Base-by-base conservation (phyloP, 2,888 invertebrate species). In the Caenorhabditis angaria region DNA sequence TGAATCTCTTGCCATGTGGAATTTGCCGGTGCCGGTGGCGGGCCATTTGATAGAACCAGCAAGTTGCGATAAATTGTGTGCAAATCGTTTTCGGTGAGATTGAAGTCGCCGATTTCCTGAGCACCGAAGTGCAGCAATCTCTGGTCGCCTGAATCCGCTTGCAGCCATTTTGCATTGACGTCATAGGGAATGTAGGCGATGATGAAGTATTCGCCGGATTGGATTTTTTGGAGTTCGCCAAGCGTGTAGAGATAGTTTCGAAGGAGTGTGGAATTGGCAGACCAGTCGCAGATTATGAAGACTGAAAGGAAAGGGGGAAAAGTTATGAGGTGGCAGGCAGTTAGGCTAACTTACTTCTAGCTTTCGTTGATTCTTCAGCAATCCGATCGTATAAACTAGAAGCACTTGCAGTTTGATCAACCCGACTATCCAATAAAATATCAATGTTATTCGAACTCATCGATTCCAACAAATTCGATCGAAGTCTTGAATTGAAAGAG, bases 171-270 rank as follows among this genome's bases (percentile, higher is more conserved):
- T 14, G 59, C 59, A 35, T 77, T 72, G 1, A 24, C 50, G 24
- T 61, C 72, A 51, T 76, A 80, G n/a, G 67, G 32, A 5, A 80
- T 54, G 22, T 60, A 80, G 0, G 67, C 70, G 24, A 80, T 50
- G 4, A 80, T 65, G 20, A 74, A 76, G 50, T 74, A 80, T 32
- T 77, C 77, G 18, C 80, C 80, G 3, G 69, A 54, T 24, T 67
- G 70, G 47, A 76, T 71, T 61, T 66, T 65, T 25, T 68, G 65
- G 22, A 66, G 22, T 20, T 68, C 67, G n/a, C 65, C 70, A 20
- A 76, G 51, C 14, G 27, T 41, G 58, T 63, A 68, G 5, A 76
- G 22, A 54, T 76, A 76, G 22, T 69, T 69, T 8, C 66, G 59
- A 20, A 76, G 56, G 6, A 76, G 64, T 14, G 50, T 56, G 1